A percentile compares a stretch with the other conserved stretches of the same genome.
phyloP scores from a whole-genome alignment of 2,888 invertebrate species.

The Linnaemya vulpina region DNA sequence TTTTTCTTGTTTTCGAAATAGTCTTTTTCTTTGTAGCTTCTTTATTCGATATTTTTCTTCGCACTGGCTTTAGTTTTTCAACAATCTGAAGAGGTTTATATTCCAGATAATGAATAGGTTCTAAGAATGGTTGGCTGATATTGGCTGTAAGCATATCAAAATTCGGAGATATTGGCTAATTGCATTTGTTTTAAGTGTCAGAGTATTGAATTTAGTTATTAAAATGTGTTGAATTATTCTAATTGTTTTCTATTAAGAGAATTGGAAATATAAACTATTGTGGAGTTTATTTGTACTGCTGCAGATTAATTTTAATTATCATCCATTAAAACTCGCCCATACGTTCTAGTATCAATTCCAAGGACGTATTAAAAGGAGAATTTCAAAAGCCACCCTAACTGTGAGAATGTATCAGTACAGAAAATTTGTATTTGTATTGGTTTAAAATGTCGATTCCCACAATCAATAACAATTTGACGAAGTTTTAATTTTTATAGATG shows the following conservation, averaged over 20 bases:
- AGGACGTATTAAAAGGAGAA: too few species aligned
- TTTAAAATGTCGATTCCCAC: too few species aligned
- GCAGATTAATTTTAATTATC: too few species aligned
- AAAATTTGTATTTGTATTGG: too few species aligned
- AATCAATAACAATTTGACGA: too few species aligned
- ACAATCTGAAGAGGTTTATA: conserved; percentile 61
- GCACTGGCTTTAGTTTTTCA: conserved; percentile 35
- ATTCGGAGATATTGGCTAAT: conserved; percentile 62
- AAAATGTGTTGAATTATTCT: background rate
- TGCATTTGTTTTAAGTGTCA: conserved; percentile 24
- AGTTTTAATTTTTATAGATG: too few species aligned
- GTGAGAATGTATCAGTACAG: too few species aligned
- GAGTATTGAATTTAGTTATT: background rate
- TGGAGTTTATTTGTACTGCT: background rate
- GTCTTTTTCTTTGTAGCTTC: conserved; percentile 18
- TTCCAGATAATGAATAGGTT: conserved; percentile 63
- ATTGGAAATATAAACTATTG: background rate
- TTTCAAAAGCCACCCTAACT: too few species aligned
- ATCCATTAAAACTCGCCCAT: too few species aligned
- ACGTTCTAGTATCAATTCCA: too few species aligned
- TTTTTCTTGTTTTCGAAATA: conserved; percentile 22
- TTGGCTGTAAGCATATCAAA: conserved; percentile 70
- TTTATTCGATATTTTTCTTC: conserved; percentile 14
- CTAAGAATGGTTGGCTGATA: conserved; percentile 51
- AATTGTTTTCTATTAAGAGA: background rate